phyloP scores from a whole-genome alignment of 2,888 invertebrate species.

The Arge pagana region DNA sequence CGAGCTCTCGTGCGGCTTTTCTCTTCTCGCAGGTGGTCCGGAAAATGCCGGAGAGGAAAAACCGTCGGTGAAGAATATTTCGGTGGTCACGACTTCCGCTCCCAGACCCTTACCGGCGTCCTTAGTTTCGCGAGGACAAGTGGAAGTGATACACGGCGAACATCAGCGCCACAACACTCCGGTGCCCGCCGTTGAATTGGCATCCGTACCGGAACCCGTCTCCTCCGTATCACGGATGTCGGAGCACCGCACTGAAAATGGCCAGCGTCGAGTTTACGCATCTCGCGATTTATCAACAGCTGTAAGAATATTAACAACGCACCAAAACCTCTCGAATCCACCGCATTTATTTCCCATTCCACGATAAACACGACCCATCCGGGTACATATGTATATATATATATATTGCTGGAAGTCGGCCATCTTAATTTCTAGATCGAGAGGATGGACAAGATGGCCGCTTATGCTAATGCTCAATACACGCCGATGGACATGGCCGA shows the following conservation, averaged over 20 bases:
- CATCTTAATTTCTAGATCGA: constrained; percentile 35
- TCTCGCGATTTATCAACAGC: constrained; percentile 15
- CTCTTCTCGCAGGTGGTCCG: constrained; percentile 2
- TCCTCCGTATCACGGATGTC: not conserved
- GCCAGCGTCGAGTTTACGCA: constrained; percentile 23
- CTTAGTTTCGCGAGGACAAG: constrained; percentile 15
- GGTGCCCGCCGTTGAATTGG: not conserved
- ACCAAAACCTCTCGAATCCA: not conserved
- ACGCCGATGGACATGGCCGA: constrained; percentile 81
- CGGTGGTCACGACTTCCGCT: constrained; percentile 2
- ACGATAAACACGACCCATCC: too few relatives aligned
- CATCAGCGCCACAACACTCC: constrained; percentile 19
- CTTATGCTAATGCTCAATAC: constrained; percentile 69
- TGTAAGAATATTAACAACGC: not conserved
- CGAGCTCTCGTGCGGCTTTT: too few relatives aligned
- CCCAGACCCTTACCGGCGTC: constrained; percentile 19
- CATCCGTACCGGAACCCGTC: not conserved
- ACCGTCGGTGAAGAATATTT: too few relatives aligned
- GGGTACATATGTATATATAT: not conserved
- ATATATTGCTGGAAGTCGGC: too few relatives aligned
- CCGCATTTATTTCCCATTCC: too few relatives aligned
- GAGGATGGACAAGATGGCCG: constrained; percentile 63
- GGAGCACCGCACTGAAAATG: constrained; percentile 22
- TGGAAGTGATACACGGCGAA: constrained; percentile 20
- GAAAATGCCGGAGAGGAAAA: constrained; percentile 10